phyloP scores from a whole-genome alignment of 1,140 invertebrate species.

The Tetraneura akinire region DNA sequence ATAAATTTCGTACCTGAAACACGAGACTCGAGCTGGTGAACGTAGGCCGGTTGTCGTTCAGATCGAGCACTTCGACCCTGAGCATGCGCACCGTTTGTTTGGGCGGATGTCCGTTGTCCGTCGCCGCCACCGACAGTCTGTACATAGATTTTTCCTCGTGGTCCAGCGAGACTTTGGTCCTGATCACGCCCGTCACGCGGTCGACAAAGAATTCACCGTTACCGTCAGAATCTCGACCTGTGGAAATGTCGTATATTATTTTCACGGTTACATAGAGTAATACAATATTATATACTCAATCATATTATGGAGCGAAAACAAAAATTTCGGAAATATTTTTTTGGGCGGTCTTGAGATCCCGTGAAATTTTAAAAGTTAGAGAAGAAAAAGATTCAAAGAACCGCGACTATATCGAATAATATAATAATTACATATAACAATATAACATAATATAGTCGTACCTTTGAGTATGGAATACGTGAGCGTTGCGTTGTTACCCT shows the following conservation, averaged over 20 bases:
- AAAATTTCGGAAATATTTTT: too few species aligned
- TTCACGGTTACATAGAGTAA: too few species aligned
- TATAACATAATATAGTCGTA: conserved; percentile 57
- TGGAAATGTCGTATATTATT: too few species aligned
- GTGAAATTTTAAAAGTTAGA: too few species aligned
- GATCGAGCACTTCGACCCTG: conserved; percentile 83
- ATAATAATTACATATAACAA: too few species aligned
- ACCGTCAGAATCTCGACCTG: conserved; percentile 77
- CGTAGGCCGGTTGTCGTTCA: conserved; percentile 87
- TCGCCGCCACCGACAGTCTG: conserved; percentile 79
- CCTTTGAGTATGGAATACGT: conserved; percentile 84
- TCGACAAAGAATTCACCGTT: conserved; percentile 84
- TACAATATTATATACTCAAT: too few species aligned
- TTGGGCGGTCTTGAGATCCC: too few species aligned
- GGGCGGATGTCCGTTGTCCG: conserved; percentile 80
- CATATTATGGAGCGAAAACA: too few species aligned
- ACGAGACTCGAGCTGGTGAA: conserved; percentile 86
- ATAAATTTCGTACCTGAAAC: conserved; percentile 81
- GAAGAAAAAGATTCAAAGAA: too few species aligned
- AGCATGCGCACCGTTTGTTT: conserved; percentile 77
- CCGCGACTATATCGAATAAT: too few species aligned
- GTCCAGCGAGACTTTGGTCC: conserved; percentile 83
- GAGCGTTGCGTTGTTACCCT: conserved; percentile 84
- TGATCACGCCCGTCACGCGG: conserved; percentile 80
- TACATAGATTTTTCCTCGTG: conserved; percentile 89